Conservation (phyloP, 2,888 invertebrate species). For the Laothoe populi region DNA sequence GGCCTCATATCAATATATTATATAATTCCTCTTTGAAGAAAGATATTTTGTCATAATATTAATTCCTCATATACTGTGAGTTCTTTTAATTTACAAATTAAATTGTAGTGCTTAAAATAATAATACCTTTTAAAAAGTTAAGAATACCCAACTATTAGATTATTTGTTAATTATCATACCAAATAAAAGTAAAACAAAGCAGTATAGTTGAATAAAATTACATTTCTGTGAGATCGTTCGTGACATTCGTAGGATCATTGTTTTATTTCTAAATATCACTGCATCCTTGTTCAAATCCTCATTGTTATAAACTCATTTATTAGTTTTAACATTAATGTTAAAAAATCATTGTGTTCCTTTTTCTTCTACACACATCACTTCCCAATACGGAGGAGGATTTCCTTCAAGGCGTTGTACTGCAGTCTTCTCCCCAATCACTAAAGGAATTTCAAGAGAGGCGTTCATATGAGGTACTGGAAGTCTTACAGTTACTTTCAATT, state of each 20-base stretch:
- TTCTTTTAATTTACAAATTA: too few species aligned
- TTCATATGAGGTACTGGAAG: slow-evolving; percentile 46
- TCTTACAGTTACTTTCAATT: slow-evolving; percentile 39
- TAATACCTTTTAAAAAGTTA: background rate
- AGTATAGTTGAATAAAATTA: too few species aligned
- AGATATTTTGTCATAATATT: too few species aligned
- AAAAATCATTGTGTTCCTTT: slow-evolving; percentile 5
- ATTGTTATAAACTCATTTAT: too few species aligned
- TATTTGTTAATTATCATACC: too few species aligned
- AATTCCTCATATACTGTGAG: too few species aligned
- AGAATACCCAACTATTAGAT: too few species aligned
- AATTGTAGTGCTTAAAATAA: background rate
- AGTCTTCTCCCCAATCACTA: slow-evolving; percentile 43
- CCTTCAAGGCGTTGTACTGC: slow-evolving; percentile 27
- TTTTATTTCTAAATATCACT: too few species aligned
- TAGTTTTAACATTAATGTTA: background rate
- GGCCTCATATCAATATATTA: background rate
- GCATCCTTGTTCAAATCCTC: too few species aligned
- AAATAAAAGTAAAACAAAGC: too few species aligned
- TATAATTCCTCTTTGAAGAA: background rate
- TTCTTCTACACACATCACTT: slow-evolving; percentile 39
- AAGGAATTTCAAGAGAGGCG: slow-evolving; percentile 39
- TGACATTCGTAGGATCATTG: too few species aligned
- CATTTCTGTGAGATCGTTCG: too few species aligned
- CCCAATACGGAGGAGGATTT: slow-evolving; percentile 42